Conservation (phyloP, 2,113 vertebrate genomes). For the Sebastes fasciatus region DNA sequence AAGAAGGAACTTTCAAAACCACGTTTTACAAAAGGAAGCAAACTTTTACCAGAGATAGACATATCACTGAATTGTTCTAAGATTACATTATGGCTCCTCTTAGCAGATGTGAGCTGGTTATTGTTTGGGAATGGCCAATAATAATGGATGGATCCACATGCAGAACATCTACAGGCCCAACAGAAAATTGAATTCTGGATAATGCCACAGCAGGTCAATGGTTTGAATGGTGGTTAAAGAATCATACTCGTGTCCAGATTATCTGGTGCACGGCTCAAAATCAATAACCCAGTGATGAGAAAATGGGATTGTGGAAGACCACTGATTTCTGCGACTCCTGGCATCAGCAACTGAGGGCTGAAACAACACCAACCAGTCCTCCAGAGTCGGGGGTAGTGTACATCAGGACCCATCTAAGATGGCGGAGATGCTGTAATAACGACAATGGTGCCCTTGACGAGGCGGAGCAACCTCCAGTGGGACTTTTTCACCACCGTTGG, state of each 20-base stretch:
- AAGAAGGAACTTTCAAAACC: background rate
- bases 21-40: background rate
- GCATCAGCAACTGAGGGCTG: background rate
- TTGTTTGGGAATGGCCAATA: background rate
- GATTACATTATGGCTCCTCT: background rate
- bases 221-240: background rate
- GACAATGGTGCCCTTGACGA: background rate
- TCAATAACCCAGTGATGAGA: slow-evolving; percentile 24
- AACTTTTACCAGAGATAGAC: background rate
- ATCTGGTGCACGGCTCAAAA: background rate
- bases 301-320: slow-evolving; percentile 3
- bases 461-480: background rate
- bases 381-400: background rate
- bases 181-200: background rate
- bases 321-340: background rate
- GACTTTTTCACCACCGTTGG: background rate
- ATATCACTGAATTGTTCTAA: background rate
- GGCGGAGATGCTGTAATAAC: background rate
- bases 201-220: background rate
- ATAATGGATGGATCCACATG: background rate
- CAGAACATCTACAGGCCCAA: background rate
- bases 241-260: background rate
- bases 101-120: background rate
- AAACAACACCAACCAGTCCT: background rate
- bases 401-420: background rate